Percentiles rank a stretch among this genome's conserved stretches.
Conservation (phyloP, 2,797 vertebrate species). For the Calcarius lapponicus region DNA sequence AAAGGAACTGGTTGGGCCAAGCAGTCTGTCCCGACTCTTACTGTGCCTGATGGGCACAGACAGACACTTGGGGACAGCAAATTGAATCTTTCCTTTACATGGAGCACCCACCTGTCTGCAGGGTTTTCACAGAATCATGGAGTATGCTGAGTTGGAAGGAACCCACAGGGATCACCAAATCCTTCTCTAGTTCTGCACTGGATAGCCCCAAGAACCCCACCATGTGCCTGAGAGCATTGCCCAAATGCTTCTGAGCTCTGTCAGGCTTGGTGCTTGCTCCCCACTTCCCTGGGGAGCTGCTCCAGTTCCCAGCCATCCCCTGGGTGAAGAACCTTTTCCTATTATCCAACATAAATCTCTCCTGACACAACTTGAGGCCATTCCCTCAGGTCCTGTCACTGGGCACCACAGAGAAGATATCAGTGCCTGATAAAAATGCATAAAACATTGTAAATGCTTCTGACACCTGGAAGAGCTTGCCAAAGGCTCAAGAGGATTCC, state of each 20-base stretch:
- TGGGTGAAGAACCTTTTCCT: not conserved
- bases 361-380: not conserved
- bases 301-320: not conserved
- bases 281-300: not conserved
- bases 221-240: not conserved
- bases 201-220: not conserved
- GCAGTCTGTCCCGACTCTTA: not conserved
- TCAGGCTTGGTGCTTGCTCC: not conserved
- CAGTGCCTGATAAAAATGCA: not conserved
- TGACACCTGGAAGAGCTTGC: not conserved
- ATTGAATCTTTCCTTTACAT: rapidly evolving
- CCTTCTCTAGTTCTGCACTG: not conserved
- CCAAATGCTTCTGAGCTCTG: not conserved
- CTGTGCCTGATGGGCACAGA: not conserved
- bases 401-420: not conserved
- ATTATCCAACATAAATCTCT: not conserved
- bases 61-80: not conserved
- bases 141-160: not conserved
- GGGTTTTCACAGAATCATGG: not conserved
- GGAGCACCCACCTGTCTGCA: not conserved
- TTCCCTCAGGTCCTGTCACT: not conserved
- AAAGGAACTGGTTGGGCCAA: not conserved
- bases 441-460: not conserved
- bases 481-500: not conserved
- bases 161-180: not conserved